Evolutionary conservation across 2,888 invertebrate species (phyloP).

Genomic region (Dynastes grantii): DNA sequence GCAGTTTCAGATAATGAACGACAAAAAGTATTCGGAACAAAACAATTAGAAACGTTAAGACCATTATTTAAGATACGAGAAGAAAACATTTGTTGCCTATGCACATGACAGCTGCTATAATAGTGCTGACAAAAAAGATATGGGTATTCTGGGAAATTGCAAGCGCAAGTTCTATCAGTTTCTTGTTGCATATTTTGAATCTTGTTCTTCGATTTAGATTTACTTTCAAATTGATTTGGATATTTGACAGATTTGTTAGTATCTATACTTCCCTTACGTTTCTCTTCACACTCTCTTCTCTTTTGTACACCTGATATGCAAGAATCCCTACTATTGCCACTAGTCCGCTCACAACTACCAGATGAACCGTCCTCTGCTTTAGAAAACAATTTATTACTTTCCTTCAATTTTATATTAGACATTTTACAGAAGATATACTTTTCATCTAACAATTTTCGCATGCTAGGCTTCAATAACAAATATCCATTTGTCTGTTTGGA

Average conservation of each 20-base stretch:
- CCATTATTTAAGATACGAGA: slow-evolving; percentile 33
- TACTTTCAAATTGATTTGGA: slow-evolving; percentile 25
- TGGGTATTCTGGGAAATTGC: slow-evolving; percentile 33
- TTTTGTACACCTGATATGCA: slow-evolving; percentile 48
- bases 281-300: slow-evolving; percentile 42
- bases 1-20: slow-evolving; percentile 44
- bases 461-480: slow-evolving; percentile 36
- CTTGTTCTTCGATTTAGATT: slow-evolving; percentile 27
- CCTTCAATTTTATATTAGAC: slow-evolving; percentile 45
- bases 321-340: slow-evolving; percentile 49
- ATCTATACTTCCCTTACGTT: slow-evolving; percentile 56
- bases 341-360: slow-evolving; percentile 44
- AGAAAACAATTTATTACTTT: slow-evolving; percentile 55
- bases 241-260: slow-evolving; percentile 42
- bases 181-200: slow-evolving; percentile 23
- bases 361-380: slow-evolving; percentile 52
- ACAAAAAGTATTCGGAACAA: slow-evolving; percentile 35
- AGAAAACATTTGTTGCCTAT: slow-evolving; percentile 33
- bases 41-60: slow-evolving; percentile 22
- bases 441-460: slow-evolving; percentile 45
- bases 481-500: slow-evolving; percentile 40
- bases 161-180: slow-evolving; percentile 3
- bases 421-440: slow-evolving; percentile 44
- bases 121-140: slow-evolving; percentile 24
- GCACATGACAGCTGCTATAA: slow-evolving; percentile 10